Evolutionary conservation across 2,888 invertebrate species (phyloP).

Genomic region (Sialis fuliginosa): DNA sequence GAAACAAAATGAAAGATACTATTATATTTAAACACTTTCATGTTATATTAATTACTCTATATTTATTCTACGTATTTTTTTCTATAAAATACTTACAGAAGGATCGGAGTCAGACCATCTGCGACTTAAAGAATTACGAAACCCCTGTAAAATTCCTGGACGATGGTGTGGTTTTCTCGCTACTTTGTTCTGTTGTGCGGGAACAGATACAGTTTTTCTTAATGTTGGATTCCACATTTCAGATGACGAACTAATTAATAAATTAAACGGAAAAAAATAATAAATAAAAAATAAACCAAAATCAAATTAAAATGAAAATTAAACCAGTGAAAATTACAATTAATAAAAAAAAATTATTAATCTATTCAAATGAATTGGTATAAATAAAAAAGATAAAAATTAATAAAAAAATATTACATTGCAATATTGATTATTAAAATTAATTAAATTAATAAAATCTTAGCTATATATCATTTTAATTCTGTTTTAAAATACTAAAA

Average conservation of each 20-base stretch:
- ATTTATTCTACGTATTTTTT: too few relatives aligned
- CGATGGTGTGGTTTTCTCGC: constrained; percentile 8
- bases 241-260: constrained; percentile 17
- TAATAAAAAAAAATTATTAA: constrained; percentile 8
- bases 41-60: too few relatives aligned
- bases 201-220: constrained; percentile 29
- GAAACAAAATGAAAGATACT: too few relatives aligned
- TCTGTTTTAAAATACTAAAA: neutral
- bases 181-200: constrained; percentile 14
- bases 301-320: constrained; percentile 11
- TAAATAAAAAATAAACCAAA: constrained; percentile 9
- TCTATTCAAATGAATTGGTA: too few relatives aligned
- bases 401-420: too few relatives aligned
- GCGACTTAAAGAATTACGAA: constrained; percentile 36
- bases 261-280: neutral
- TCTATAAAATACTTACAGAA: constrained; percentile 14
- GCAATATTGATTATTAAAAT: too few relatives aligned
- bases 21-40: too few relatives aligned
- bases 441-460: too few relatives aligned
- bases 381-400: too few relatives aligned
- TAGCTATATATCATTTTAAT: too few relatives aligned
- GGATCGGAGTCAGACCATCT: constrained; percentile 28
- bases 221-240: constrained; percentile 24
- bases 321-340: constrained; percentile 7
- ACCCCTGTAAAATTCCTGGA: constrained; percentile 37